Evolutionary conservation across 2,113 vertebrate genomes (phyloP), one percentile per base, ranked within the genome.

Genomic region (Oxyura jamaicensis): DNA sequence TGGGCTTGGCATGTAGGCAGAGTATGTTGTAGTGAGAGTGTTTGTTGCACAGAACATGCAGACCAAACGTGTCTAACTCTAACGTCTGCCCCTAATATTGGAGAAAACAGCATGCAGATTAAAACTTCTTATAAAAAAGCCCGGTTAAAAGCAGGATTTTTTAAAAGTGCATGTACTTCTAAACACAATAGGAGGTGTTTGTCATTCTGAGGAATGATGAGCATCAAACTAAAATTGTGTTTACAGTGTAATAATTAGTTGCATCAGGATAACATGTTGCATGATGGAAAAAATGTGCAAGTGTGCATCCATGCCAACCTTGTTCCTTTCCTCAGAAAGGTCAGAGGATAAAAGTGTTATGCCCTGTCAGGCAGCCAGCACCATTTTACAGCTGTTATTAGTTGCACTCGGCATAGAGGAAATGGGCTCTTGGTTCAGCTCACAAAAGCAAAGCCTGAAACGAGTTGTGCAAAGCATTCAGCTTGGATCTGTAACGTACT

Each of bases 281-380:
- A 66, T 23, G 83, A 56, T 53, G 92, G 92, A 93, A 95, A 96
- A 94, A 84, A 92, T 91, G 83, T 52, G 36, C 60, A 68, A 81
- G 35, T 59, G 36, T 74, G 31, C 23, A 17, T 66, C 76, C 78
- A 59, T 86, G 80, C 86, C 86, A 93, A 2, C 92, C 42, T 66
- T 58, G 62, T 35, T 87, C 41, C 85, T 93, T 88, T 73, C 82
- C 88, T 94, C 48, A 93, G 93, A 96, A 97, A 94, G 95, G 95
- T 92, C 95, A 95, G 91, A 89, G 74, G 80, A 95, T 92, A 79
- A 79, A 95, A 89, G 83, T 89, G 50, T 72, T 89, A 63, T 73
- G 69, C 46, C 58, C 77, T 93, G 90, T 94, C 93, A 96, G 80
- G 86, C 90, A 95, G 93, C 95, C 96, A 95, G 84, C 41, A 60